Percentiles rank a stretch among this genome's conserved stretches.
phyloP scores from a whole-genome alignment of 2,888 invertebrate species.

The Caenorhabditis sp. region DNA sequence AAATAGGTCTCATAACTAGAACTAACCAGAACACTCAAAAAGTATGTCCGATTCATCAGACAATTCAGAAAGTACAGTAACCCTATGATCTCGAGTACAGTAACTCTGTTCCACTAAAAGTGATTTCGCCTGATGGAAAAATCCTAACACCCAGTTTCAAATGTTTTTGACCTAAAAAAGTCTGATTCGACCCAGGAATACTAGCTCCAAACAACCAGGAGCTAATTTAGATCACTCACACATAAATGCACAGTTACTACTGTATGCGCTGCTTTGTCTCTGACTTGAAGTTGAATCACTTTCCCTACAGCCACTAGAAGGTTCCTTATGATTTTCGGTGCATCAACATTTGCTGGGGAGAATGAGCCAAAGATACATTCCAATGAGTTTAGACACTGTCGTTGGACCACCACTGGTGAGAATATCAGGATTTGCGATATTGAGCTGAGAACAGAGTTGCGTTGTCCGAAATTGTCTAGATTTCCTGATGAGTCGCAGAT shows the following conservation, averaged over 20 bases:
- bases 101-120: too few relatives aligned
- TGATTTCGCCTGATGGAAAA: too few relatives aligned
- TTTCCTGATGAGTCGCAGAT: conserved; percentile 78
- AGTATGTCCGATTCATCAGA: too few relatives aligned
- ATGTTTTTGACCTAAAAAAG: neutral
- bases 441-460: conserved; percentile 55
- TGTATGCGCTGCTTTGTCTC: conserved; percentile 60
- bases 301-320: conserved; percentile 65
- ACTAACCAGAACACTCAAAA: too few relatives aligned
- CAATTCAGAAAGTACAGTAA: too few relatives aligned
- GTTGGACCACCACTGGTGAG: conserved; percentile 66
- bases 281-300: conserved; percentile 66
- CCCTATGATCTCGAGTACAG: too few relatives aligned
- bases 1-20: too few relatives aligned
- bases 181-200: neutral
- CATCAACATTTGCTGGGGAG: conserved; percentile 53
- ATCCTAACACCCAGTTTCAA: too few relatives aligned
- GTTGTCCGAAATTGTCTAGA: conserved; percentile 74
- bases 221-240: too few relatives aligned
- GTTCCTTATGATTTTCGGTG: conserved; percentile 60
- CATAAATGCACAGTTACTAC: conserved; percentile 55
- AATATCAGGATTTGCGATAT: conserved; percentile 67
- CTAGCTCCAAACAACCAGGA: neutral
- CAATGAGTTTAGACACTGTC: conserved; percentile 65
- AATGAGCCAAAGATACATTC: conserved; percentile 63